Conservation (phyloP, 2,888 invertebrate species). For the Dynastes maya region DNA sequence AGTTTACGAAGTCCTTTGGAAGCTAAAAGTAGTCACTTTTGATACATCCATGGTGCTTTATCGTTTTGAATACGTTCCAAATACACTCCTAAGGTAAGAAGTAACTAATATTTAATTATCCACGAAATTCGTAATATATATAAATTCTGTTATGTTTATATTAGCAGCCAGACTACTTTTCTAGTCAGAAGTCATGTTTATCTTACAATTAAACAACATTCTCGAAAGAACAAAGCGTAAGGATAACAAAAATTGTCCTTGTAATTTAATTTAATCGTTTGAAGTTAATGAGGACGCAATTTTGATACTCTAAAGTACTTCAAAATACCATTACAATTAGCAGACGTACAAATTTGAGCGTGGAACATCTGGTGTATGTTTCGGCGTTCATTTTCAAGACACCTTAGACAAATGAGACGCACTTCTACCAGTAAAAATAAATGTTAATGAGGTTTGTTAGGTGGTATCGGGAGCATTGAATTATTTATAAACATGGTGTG, state of each 20-base stretch:
- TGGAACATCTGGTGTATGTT: conserved; percentile 42
- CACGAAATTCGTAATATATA: background rate
- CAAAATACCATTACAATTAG: conserved; percentile 14
- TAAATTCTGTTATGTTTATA: background rate
- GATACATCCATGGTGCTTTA: conserved; percentile 7
- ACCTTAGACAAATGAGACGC: conserved; percentile 43
- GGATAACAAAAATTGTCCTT: background rate
- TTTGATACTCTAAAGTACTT: background rate
- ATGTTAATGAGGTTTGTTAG: conserved; percentile 44
- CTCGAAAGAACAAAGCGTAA: conserved; percentile 4
- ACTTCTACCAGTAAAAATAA: conserved; percentile 45
- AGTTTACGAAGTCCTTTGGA: conserved; percentile 1
- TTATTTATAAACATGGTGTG: conserved; percentile 38
- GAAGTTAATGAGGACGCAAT: background rate
- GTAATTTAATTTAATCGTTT: conserved; percentile 3
- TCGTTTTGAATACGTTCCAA: conserved; percentile 27
- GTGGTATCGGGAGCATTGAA: conserved; percentile 40
- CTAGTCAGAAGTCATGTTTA: background rate
- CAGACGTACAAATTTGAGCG: background rate
- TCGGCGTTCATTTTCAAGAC: conserved; percentile 30
- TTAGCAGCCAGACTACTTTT: background rate
- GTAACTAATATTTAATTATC: conserved; percentile 1
- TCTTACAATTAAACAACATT: background rate
- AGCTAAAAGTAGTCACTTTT: background rate
- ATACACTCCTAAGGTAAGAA: background rate